Evolutionary conservation across 1,140 invertebrate genomes (phyloP).

Genomic region (Octopus bimaculoides): DNA sequence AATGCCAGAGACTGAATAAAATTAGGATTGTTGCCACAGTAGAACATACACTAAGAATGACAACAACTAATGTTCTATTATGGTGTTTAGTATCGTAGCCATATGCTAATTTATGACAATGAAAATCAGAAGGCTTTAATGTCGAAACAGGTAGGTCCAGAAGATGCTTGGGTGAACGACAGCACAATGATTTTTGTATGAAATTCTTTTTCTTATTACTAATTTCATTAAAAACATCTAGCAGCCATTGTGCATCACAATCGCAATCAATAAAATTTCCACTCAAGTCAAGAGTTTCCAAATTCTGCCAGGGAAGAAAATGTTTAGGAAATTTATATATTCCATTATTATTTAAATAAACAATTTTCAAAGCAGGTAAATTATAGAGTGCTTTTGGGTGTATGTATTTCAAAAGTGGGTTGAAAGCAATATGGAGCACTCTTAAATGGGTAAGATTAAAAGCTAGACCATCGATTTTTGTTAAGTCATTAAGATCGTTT

Average conservation of each 20-base stretch:
- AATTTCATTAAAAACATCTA: background rate
- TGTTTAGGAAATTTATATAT: background rate
- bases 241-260: constrained; percentile 6
- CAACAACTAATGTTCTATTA: background rate
- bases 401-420: background rate
- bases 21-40: background rate
- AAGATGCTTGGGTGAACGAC: background rate
- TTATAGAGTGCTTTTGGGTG: constrained; percentile 1
- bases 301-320: background rate
- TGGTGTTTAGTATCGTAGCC: background rate
- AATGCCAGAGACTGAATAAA: background rate
- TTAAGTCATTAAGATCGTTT: background rate
- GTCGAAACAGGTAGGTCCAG: background rate
- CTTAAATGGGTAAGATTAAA: constrained; percentile 1
- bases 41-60: background rate
- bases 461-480: background rate
- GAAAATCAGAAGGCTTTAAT: background rate
- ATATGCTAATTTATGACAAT: background rate
- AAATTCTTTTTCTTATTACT: background rate
- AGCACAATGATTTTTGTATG: background rate
- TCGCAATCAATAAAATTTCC: constrained; percentile 1
- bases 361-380: background rate
- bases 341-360: constrained; percentile 3
- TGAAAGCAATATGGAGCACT: background rate
- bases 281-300: background rate